Conservation (phyloP, 2,888 invertebrate genomes). For the Agrochola lota region DNA sequence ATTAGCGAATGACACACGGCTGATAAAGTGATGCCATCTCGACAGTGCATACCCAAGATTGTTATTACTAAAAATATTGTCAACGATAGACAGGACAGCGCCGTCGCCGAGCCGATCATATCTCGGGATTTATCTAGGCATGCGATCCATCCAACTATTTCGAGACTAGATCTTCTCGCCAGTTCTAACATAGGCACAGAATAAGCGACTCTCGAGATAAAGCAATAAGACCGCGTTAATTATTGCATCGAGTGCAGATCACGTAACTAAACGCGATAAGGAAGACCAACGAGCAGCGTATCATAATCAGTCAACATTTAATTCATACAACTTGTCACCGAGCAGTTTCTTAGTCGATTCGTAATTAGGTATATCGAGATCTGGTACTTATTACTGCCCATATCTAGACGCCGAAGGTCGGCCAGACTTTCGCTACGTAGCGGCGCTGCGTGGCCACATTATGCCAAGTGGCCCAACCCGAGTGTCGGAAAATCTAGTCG, state of each 20-base stretch:
- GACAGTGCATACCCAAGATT: constrained; percentile 73
- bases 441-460: constrained; percentile 76
- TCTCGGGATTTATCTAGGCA: constrained; percentile 72
- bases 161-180: constrained; percentile 41
- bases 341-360: constrained; percentile 72
- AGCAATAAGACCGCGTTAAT: constrained; percentile 51
- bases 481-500: constrained; percentile 85
- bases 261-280: constrained; percentile 57
- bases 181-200: constrained; percentile 32
- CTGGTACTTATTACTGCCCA: constrained; percentile 83
- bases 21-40: constrained; percentile 79
- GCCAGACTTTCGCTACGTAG: constrained; percentile 87
- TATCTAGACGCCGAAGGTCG: constrained; percentile 89
- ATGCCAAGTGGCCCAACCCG: constrained; percentile 82
- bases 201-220: constrained; percentile 48
- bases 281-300: constrained; percentile 55
- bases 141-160: constrained; percentile 71
- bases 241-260: constrained; percentile 47
- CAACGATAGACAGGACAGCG: constrained; percentile 70
- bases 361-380: constrained; percentile 83
- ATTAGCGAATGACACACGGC: constrained; percentile 76
- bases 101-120: constrained; percentile 71
- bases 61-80: constrained; percentile 80
- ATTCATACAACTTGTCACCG: constrained; percentile 61
- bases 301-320: constrained; percentile 67